Evolutionary conservation across 2,888 invertebrate genomes (phyloP).

Genomic region (Brenthis daphne): DNA sequence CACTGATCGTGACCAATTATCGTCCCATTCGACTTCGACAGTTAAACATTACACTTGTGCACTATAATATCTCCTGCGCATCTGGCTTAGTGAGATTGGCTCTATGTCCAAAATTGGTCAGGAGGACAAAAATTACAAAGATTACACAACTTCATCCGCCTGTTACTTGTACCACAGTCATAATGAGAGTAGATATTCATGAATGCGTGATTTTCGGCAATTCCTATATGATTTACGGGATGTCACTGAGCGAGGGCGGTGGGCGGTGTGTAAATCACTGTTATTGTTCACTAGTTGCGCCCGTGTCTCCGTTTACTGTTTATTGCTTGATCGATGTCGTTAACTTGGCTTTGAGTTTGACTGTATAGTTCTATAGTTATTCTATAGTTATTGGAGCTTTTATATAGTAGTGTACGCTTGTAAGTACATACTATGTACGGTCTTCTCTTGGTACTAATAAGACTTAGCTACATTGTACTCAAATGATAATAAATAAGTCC

Average conservation of each 20-base stretch:
- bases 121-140: too few relatives aligned
- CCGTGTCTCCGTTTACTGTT: slow-evolving; percentile 34
- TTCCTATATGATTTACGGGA: slow-evolving; percentile 71
- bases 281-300: slow-evolving; percentile 55
- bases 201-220: slow-evolving; percentile 77
- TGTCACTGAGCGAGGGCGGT: slow-evolving; percentile 47
- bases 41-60: too few relatives aligned
- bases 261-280: slow-evolving; percentile 65
- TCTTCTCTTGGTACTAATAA: too few relatives aligned
- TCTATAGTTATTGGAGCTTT: neutral
- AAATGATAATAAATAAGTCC: too few relatives aligned
- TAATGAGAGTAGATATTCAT: slow-evolving; percentile 60
- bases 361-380: neutral
- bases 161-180: slow-evolving; percentile 38
- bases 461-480: too few relatives aligned
- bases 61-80: too few relatives aligned
- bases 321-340: slow-evolving; percentile 30
- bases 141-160: slow-evolving; percentile 16
- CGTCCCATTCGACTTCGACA: too few relatives aligned
- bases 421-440: too few relatives aligned
- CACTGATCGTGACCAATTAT: too few relatives aligned
- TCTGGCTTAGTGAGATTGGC: too few relatives aligned
- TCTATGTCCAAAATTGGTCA: too few relatives aligned
- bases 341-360: slow-evolving; percentile 4
- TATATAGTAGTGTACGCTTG: too few relatives aligned